These are phyloP conservation scores for Labia minor DNA, from an alignment of 2,888 invertebrate genomes.

Conservation along the genomic window DNA sequence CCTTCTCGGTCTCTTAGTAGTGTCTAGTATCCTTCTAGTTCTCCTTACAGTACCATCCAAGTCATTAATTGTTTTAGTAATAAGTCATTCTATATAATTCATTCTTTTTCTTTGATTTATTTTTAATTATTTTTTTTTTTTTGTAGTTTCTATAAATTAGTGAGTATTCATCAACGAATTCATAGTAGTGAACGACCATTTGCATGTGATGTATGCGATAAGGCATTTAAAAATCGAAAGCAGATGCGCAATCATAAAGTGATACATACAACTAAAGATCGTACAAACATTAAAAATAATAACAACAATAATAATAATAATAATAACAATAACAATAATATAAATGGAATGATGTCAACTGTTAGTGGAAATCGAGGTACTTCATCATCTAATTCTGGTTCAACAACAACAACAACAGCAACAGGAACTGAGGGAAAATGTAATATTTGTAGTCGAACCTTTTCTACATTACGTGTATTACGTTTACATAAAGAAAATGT, in stretches of 20 bases:
- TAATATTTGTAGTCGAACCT: constrained; percentile 47
- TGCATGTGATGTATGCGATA: constrained; percentile 55
- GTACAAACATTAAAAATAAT: neutral
- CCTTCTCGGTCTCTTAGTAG: no score
- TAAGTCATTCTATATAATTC: no score
- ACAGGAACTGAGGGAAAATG: constrained; percentile 37
- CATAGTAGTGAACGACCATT: constrained; percentile 55
- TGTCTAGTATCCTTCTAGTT: no score
- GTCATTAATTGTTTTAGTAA: no score
- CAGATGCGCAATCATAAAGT: constrained; percentile 65
- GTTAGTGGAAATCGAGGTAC: neutral
- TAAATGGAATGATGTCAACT: neutral
- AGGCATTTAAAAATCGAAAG: constrained; percentile 66
- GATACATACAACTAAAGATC: neutral
- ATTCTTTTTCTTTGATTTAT: no score
- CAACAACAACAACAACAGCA: neutral
- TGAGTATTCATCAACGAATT: constrained; percentile 63
- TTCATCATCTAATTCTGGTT: neutral
- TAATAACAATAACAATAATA: neutral
- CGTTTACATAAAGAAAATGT: constrained; percentile 48
- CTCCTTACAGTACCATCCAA: no score
- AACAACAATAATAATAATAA: neutral
- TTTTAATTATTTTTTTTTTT: neutral
- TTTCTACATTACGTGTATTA: constrained; percentile 44
- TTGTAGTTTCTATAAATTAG: constrained; percentile 51